A percentile compares a stretch with the other conserved stretches of the same genome.
Evolutionary conservation across 2,888 invertebrate species (phyloP).

Genomic region (Seira musarum): DNA sequence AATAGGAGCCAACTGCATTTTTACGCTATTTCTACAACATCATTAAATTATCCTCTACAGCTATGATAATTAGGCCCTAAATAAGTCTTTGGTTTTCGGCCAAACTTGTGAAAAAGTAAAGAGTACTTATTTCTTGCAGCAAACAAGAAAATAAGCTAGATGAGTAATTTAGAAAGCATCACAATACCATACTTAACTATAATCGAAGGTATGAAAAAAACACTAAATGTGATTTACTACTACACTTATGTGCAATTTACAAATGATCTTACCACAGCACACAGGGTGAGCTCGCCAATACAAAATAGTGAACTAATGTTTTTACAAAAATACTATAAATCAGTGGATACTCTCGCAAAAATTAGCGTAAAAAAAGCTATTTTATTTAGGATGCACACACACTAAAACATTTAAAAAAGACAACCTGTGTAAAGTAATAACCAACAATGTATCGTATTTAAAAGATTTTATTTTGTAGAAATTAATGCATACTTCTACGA

Average conservation of each 20-base stretch:
- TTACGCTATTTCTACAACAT: too few species aligned
- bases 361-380: too few species aligned
- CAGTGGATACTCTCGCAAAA: too few species aligned
- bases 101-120: slow-evolving; percentile 29
- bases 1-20: too few species aligned
- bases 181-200: not conserved
- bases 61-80: slow-evolving; percentile 25
- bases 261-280: too few species aligned
- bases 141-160: slow-evolving; percentile 24
- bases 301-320: too few species aligned
- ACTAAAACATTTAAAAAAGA: slow-evolving; percentile 9
- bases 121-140: slow-evolving; percentile 30
- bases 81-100: slow-evolving; percentile 52
- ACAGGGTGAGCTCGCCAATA: too few species aligned
- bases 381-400: not conserved
- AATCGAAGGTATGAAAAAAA: too few species aligned
- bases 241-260: too few species aligned
- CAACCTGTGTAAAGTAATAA: not conserved
- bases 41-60: too few species aligned
- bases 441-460: not conserved
- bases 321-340: too few species aligned
- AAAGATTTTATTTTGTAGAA: slow-evolving; percentile 37
- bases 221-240: too few species aligned
- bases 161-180: slow-evolving; percentile 60
- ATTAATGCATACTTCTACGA: slow-evolving; percentile 14